Base-by-base conservation (phyloP, 2,113 vertebrate genomes). In the Pyrgilauda ruficollis region DNA sequence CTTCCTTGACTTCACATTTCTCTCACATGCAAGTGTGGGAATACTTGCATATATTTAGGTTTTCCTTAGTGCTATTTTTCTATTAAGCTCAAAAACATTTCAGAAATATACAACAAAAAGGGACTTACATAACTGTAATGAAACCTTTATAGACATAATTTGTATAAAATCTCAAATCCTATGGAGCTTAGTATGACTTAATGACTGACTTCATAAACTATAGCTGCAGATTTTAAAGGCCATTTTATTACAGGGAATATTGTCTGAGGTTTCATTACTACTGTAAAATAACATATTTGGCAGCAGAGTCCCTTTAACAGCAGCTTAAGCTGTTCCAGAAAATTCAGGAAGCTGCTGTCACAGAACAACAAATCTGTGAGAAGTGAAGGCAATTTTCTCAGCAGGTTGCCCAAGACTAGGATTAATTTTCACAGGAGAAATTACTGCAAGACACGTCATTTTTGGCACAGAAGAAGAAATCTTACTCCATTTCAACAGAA, bases 321-420 rank as follows among this genome's bases (percentile, higher is more conserved):
- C 63, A 90, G 39, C 47, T 70, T 52, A 19, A 84, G 49, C 35
- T 53, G 64, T 62, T 81, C 35, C 12, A 78, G 59, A 56, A 66
- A 84, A 93, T 52, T 50, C 21, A 33, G 77, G 52, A 89, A 75
- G 22, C 56, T 67, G 61, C 81, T 87, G 74, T 55, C 73, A 59
- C 61, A 81, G 43, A 77, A 70, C 0, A 1, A 91, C 52, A 87
- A 84, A 84, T 15, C 23, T 0, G 0, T 39, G 35, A 63, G 35
- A 84, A 83, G n/a, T 46, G 46, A 89, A 78, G 30, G 44, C 56
- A 87, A 78, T 91, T 94, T 93, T 95, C 84, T 59, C 74, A 84
- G 87, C 68, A 84, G 73, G 61, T 26, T 78, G 20, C 56, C 31
- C 14, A 62, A 49, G 43, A 67, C 46, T 26, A 49, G 31, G 66